These are phyloP conservation scores for Cacatua alba DNA, from an alignment of 2,113 vertebrate genomes.

Conservation along the genomic window DNA sequence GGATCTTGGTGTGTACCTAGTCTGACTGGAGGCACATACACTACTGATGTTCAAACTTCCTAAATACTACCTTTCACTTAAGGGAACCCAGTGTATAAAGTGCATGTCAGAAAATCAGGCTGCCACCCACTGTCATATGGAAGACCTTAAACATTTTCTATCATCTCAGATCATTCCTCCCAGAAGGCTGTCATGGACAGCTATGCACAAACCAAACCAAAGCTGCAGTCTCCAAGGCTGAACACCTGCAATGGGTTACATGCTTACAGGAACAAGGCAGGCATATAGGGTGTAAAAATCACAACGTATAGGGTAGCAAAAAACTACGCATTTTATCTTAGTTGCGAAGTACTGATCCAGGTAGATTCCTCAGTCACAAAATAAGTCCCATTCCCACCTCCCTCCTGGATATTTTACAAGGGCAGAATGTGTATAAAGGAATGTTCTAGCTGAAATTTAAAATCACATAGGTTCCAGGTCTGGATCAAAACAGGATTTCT, in stretches of 20 bases:
- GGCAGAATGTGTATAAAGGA: not conserved
- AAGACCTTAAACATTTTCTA: not conserved
- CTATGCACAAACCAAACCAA: not conserved
- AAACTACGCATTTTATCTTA: accelerated
- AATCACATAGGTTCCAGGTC: not conserved
- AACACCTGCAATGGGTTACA: not conserved
- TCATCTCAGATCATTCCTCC: not conserved
- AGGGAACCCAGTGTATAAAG: not conserved
- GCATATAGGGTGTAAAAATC: accelerated
- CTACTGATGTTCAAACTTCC: not conserved
- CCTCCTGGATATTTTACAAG: not conserved
- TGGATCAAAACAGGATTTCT: not conserved
- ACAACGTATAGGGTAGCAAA: not conserved
- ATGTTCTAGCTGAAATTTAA: accelerated
- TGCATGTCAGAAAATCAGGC: not conserved
- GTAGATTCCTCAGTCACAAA: not conserved
- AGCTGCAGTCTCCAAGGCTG: not conserved
- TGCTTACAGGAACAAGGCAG: not conserved
- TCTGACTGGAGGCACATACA: not conserved
- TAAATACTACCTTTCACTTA: not conserved
- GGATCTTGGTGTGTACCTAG: not conserved
- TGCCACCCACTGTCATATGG: not conserved
- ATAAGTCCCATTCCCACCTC: not conserved
- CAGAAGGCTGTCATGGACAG: not conserved
- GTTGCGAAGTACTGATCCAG: not conserved